Evolutionary conservation across 2,888 invertebrate species (phyloP).

Genomic region (Mamestra brassicae): DNA sequence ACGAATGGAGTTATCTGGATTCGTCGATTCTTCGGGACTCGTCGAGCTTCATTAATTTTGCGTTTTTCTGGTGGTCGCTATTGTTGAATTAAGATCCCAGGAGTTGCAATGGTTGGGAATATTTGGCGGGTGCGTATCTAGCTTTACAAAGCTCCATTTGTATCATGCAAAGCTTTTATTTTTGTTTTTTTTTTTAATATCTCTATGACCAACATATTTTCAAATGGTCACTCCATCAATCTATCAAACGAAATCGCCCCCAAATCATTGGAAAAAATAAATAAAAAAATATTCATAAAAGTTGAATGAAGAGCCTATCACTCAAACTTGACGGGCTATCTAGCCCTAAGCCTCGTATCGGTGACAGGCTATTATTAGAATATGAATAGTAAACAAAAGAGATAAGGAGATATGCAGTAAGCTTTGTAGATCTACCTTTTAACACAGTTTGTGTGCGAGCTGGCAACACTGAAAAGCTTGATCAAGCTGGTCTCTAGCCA

Average conservation of each 20-base stretch:
- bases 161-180: no score
- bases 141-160: no score
- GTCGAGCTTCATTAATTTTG: no score
- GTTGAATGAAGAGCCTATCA: conserved; percentile 20
- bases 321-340: conserved; percentile 33
- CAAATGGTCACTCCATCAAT: not conserved
- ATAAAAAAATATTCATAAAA: conserved; percentile 15
- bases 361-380: conserved; percentile 23
- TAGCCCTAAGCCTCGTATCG: conserved; percentile 3
- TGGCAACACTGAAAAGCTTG: not conserved
- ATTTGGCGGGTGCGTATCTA: no score
- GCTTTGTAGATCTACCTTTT: conserved; percentile 25
- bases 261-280: conserved; percentile 7
- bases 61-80: no score
- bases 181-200: no score
- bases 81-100: no score
- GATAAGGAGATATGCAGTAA: conserved; percentile 23
- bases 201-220: not conserved
- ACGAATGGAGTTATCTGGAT: no score
- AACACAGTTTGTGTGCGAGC: not conserved
- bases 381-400: conserved; percentile 6
- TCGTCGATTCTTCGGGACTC: no score
- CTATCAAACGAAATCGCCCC: not conserved
- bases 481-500: not conserved
- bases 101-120: no score